Evolutionary conservation across 2,888 invertebrate genomes (phyloP).

Genomic region (Unio pictorum): DNA sequence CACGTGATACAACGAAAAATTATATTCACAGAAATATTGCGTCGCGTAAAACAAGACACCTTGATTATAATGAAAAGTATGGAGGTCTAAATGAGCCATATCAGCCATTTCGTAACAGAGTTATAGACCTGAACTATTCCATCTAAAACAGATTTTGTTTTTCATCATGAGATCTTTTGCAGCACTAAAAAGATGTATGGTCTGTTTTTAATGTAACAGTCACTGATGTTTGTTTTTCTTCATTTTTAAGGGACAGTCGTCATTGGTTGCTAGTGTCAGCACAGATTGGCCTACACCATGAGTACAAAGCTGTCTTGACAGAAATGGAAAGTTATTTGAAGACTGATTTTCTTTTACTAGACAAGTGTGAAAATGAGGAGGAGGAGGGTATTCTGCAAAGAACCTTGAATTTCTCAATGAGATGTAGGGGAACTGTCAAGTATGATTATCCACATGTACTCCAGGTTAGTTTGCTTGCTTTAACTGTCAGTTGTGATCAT

Average conservation of each 20-base stretch:
- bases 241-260: slow-evolving; percentile 48
- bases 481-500: too few species aligned
- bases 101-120: too few species aligned
- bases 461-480: slow-evolving; percentile 66
- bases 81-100: too few species aligned
- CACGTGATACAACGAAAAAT: too few species aligned
- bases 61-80: too few species aligned
- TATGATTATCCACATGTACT: slow-evolving; percentile 82
- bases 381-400: slow-evolving; percentile 3
- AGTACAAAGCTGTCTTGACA: slow-evolving; percentile 77
- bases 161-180: too few species aligned
- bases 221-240: not conserved
- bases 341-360: slow-evolving; percentile 75
- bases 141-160: too few species aligned
- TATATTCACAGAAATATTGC: too few species aligned
- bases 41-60: too few species aligned
- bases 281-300: slow-evolving; percentile 82
- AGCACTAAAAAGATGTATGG: too few species aligned
- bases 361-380: slow-evolving; percentile 52
- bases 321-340: slow-evolving; percentile 73
- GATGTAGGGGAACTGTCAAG: slow-evolving; percentile 78
- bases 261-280: slow-evolving; percentile 81
- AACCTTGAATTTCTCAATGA: slow-evolving; percentile 60
- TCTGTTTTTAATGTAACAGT: not conserved
- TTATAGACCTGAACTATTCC: too few species aligned